Evolutionary conservation across 2,797 vertebrate species (phyloP), one percentile per base, ranked within the genome.

Genomic region (Alectoris magna): DNA sequence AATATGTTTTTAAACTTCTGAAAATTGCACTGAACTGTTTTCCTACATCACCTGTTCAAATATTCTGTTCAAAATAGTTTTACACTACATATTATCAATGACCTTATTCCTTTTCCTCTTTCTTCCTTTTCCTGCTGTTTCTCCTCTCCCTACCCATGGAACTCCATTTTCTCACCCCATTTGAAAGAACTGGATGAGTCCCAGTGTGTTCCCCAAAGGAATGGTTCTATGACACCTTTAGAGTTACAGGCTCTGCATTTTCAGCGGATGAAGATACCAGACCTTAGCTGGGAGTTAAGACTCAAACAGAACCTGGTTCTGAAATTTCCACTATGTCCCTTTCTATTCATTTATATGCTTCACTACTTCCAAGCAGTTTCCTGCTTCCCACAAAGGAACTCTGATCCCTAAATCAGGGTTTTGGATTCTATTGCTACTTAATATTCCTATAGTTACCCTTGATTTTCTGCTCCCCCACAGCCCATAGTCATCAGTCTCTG

Each of bases 211-310:
- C 31, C 36, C 68, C 27, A 24, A 74, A 86, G 14, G 29, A 60
- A 14, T 56, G 7, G 4, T 56, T 84, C 7, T 73, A 80, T 86
- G 14, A 5, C 0, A 2, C 51, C 13, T 8, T 69, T 66, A 69
- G 31, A 49, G 39, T 85, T 87, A 44, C 8, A 41, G 21, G 10
- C 36, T 63, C 19, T 93, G 19, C 24, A 6, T 91, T 92, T 89
- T 51, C 19, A 67, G 69, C 68, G 14, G 6, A 5, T 77, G n/a
- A 55, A 63, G 7, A 7, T 56, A 64, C 18, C 29, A 56, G 51
- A 2, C 10, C 70, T 6, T 82, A 0, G 0, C 69, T 58, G 0
- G 3, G 39, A 56, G 10, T 82, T 87, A 38, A 91, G 21, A 56
- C 18, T 82, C n/a, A 12, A 44, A 78, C 66, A 63, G 49, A 46